Evolutionary conservation across 2,797 vertebrate species (phyloP).

Genomic region (Oreonectes daqikongensis): DNA sequence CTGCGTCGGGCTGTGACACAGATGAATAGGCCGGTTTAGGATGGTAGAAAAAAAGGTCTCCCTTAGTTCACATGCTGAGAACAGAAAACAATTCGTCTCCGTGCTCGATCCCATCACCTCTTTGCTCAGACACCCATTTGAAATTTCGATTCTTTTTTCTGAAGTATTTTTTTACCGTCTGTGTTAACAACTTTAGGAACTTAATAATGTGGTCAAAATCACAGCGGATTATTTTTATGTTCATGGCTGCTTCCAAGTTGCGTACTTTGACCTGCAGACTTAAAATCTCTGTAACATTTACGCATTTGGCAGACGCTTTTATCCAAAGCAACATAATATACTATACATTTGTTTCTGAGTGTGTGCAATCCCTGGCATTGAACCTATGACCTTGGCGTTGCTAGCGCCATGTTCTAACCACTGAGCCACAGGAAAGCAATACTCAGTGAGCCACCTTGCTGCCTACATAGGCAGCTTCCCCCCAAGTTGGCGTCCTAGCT

Average conservation of each 20-base stretch:
- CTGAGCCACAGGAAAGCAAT: too few relatives aligned
- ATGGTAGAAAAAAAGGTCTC: conserved; percentile 73
- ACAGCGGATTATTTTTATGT: too few relatives aligned
- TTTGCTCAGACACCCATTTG: conserved; percentile 47
- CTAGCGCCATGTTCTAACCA: too few relatives aligned
- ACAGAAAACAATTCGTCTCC: conserved; percentile 71
- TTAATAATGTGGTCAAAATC: neutral
- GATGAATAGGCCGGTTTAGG: conserved; percentile 77
- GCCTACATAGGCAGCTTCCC: too few relatives aligned
- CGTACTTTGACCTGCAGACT: neutral
- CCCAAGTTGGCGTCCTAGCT: neutral
- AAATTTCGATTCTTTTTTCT: conserved; percentile 39
- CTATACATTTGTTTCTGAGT: too few relatives aligned
- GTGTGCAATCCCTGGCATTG: too few relatives aligned
- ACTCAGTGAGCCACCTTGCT: neutral
- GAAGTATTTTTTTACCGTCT: neutral
- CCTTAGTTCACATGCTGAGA: conserved; percentile 65
- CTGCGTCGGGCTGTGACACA: conserved; percentile 74
- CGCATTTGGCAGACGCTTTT: too few relatives aligned
- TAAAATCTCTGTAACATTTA: neutral
- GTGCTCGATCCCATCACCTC: conserved; percentile 37
- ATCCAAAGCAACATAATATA: too few relatives aligned
- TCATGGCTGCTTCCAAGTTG: neutral
- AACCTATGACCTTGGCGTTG: too few relatives aligned
- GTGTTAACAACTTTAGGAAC: neutral